Percentiles rank a stretch among this genome's conserved stretches.
phyloP scores from a whole-genome alignment of 2,888 invertebrate genomes.

The Cheilosia vulpina region DNA sequence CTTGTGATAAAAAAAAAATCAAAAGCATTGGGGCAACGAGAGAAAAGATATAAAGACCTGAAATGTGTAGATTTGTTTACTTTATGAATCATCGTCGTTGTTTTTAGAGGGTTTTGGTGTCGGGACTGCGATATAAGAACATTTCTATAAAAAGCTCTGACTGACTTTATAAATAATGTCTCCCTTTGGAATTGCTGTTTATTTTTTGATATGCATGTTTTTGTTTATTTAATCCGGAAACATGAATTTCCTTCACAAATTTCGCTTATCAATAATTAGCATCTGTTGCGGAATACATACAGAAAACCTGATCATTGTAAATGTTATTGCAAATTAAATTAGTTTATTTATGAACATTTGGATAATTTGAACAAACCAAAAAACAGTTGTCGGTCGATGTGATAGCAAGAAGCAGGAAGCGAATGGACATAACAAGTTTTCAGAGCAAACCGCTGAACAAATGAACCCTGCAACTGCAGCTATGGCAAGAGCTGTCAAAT shows the following conservation, averaged over 20 bases:
- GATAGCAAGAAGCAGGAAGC: too few species aligned
- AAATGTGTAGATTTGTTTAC: conserved; percentile 24
- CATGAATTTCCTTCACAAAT: conserved; percentile 7
- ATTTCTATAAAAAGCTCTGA: conserved; percentile 46
- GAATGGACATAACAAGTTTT: too few species aligned
- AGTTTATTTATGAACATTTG: too few species aligned
- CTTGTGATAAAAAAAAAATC: conserved; percentile 11
- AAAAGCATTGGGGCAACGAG: not conserved
- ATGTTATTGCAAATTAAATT: too few species aligned
- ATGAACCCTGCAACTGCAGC: too few species aligned
- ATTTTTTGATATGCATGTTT: conserved; percentile 9
- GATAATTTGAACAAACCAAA: too few species aligned
- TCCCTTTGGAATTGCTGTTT: conserved; percentile 21
- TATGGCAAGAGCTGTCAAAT: too few species aligned
- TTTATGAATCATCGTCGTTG: conserved; percentile 31
- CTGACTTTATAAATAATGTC: conserved; percentile 5
- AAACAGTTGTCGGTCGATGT: too few species aligned
- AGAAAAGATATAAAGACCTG: not conserved
- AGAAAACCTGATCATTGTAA: too few species aligned
- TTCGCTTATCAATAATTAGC: too few species aligned
- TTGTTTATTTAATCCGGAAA: conserved; percentile 28
- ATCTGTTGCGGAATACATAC: too few species aligned
- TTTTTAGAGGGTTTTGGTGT: not conserved
- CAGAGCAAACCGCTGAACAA: too few species aligned
- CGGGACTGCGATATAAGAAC: conserved; percentile 46